These are phyloP conservation scores for Pipistrellus nathusii DNA, from an alignment of 2,797 vertebrate species.

Conservation along the genomic window DNA sequence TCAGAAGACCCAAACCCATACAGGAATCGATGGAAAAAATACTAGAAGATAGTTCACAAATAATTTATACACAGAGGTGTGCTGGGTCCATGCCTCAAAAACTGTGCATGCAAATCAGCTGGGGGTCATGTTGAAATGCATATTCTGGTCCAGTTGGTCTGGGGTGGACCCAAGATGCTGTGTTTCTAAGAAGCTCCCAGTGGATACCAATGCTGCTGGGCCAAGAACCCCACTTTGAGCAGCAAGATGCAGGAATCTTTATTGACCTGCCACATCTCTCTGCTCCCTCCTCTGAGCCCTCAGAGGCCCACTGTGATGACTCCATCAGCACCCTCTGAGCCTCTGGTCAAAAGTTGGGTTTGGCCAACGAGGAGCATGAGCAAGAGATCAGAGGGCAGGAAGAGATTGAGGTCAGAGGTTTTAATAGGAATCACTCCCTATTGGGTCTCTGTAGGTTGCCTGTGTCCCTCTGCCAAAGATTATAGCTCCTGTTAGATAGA, in stretches of 20 bases:
- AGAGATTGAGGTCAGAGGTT: not conserved
- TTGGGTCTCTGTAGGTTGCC: not conserved
- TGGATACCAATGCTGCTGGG: not conserved
- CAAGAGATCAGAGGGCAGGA: not conserved
- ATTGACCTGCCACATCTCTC: not conserved
- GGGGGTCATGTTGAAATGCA: not conserved
- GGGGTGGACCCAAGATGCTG: not conserved
- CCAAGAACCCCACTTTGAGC: not conserved
- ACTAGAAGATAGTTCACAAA: not conserved
- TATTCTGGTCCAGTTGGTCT: not conserved
- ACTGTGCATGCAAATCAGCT: not conserved
- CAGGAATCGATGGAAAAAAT: not conserved
- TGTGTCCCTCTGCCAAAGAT: not conserved
- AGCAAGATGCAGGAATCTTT: not conserved
- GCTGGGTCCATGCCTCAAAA: not conserved
- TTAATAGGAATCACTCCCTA: not conserved
- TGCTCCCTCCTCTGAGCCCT: not conserved
- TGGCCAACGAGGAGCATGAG: not conserved
- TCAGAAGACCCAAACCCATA: constrained; percentile 30
- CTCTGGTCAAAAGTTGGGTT: not conserved
- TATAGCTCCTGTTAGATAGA: not conserved
- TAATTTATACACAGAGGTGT: not conserved
- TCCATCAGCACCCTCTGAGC: not conserved
- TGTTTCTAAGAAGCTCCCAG: not conserved
- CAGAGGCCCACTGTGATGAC: not conserved